Evolutionary conservation across 2,113 vertebrate genomes (phyloP), one percentile per base, ranked within the genome.

Genomic region (Mastomys natalensis): DNA sequence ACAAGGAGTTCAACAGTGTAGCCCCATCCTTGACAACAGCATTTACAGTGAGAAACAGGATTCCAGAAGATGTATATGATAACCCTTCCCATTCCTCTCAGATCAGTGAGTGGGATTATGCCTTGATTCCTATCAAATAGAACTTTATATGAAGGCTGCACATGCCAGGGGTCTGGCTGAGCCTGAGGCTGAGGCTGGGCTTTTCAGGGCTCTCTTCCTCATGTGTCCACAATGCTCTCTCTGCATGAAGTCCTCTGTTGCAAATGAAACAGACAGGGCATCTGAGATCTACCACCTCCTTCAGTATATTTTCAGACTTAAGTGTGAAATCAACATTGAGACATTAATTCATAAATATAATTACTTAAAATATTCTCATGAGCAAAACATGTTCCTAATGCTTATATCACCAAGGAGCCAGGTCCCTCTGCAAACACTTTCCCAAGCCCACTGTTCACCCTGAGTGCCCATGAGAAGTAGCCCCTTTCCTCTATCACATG

Each of bases 91-190:
- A n/a, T n/a, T n/a, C n/a, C n/a, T n/a, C n/a, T n/a, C n/a, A n/a
- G n/a, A n/a, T 60, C 2, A 31, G 72, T 81, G 77, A 62, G 24
- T 40, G 8, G 31, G 43, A 76, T 43, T 90, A 51, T 34, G 62
- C 92, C 93, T 91, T 73, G 60, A 89, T n/a, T 95, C 48, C 7
- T 40, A 51, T 60, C 26, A 92, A 84, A 66, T 17, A 77, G 45
- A 72, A 48, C 74, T 94, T 93, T 53, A 74, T 22, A 37, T 9
- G 26, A 95, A 76, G 76, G 37, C n/a, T 15, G 45, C 8, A 64
- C 4, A 40, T 12, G 40, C 13, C 77, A 29, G 31, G 85, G 62
- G 29, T 26, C 94, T 85, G 92, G 62, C 84, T 91, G 22, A 40
- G 87, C 1, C 4, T 3, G 22, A 11, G 40, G 16, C 24, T 12